Percentiles rank a stretch among this genome's conserved stretches.
These are phyloP conservation scores for Sitta carolinensis DNA, from an alignment of 2,797 vertebrate genomes.

Conservation along the genomic window DNA sequence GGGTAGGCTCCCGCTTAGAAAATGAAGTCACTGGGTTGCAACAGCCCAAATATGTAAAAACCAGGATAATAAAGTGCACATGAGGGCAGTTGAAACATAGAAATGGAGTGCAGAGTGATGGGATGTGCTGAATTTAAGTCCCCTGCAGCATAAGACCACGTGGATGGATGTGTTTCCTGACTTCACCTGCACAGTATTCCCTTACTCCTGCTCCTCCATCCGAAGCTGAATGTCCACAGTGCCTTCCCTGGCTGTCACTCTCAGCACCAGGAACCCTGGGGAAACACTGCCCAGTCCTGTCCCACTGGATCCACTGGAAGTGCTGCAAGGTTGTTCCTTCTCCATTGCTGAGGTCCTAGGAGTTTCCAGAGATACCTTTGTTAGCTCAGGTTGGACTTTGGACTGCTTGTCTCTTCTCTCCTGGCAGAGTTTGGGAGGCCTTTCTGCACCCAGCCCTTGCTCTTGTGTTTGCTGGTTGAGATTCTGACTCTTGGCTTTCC, in stretches of 20 bases:
- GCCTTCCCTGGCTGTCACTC: not conserved
- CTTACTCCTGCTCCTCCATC: not conserved
- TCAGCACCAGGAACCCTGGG: not conserved
- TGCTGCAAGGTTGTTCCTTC: not conserved
- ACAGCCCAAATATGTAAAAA: not conserved
- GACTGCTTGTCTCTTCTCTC: not conserved
- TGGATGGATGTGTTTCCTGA: not conserved
- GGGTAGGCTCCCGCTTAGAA: not conserved
- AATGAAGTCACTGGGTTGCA: not conserved
- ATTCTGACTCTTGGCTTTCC: not conserved
- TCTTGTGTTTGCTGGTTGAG: not conserved
- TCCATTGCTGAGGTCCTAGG: not conserved
- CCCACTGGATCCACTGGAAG: not conserved
- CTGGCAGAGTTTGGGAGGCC: not conserved
- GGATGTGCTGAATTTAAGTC: not conserved
- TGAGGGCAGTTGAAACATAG: not conserved
- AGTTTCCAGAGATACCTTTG: not conserved
- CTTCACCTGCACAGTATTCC: not conserved
- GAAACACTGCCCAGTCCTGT: not conserved
- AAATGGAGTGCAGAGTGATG: not conserved
- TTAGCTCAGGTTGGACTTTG: not conserved
- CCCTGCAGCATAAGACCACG: accelerated
- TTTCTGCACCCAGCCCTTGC: slow-evolving; percentile 4
- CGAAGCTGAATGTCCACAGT: not conserved
- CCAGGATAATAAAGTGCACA: accelerated